Evolutionary conservation across 2,888 invertebrate species (phyloP).

Genomic region (Drosophila pseudotakahashii): DNA sequence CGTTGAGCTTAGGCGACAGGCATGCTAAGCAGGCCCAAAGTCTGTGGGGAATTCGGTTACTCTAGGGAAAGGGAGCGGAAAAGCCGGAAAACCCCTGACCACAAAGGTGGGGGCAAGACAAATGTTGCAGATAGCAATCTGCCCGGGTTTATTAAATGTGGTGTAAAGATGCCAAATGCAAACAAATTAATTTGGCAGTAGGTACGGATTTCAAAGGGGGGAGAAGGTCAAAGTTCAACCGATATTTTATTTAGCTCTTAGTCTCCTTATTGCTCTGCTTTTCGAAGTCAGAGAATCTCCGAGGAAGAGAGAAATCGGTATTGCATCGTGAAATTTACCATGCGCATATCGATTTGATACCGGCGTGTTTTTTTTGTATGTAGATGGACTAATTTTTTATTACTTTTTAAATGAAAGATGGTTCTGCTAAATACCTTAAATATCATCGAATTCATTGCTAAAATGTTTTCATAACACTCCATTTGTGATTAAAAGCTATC

Average conservation of each 20-base stretch:
- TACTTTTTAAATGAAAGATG: no score
- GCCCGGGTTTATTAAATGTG: conserved; percentile 36
- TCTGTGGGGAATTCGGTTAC: conserved; percentile 51
- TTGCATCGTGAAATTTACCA: no score
- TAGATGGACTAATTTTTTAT: no score
- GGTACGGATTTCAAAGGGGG: neutral
- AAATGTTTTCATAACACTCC: no score
- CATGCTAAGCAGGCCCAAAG: conserved; percentile 55
- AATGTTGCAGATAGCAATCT: conserved; percentile 45
- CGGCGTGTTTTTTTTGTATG: no score
- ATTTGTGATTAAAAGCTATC: no score
- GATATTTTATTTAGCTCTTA: neutral
- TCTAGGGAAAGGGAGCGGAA: conserved; percentile 3
- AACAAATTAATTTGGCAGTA: conserved; percentile 54
- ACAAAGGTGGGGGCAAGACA: conserved; percentile 44
- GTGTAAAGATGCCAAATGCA: conserved; percentile 23
- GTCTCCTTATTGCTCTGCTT: no score
- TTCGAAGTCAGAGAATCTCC: no score
- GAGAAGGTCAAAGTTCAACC: neutral
- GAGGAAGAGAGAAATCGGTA: no score
- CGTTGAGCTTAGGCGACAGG: conserved; percentile 54
- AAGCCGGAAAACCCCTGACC: conserved; percentile 49
- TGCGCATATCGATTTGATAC: no score
- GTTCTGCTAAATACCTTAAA: no score
- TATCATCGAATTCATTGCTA: no score